Percentiles rank a stretch among this genome's conserved stretches.
These are phyloP conservation scores for Globodera rostochiensis DNA, from an alignment of 1,140 invertebrate species.

Conservation along the genomic window DNA sequence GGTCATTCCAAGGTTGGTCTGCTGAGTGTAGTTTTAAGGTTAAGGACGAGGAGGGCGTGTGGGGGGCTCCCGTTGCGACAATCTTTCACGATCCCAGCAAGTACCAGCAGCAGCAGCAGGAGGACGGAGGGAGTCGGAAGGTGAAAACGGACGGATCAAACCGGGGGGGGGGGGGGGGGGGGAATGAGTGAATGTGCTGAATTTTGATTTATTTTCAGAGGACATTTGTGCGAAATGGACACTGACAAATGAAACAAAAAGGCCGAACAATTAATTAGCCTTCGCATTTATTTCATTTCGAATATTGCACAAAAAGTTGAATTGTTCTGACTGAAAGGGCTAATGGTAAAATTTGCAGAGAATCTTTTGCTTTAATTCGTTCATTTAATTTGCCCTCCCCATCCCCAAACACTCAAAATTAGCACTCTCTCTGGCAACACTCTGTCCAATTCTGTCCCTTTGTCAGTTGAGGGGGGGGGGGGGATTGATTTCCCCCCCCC, in stretches of 20 bases:
- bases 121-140: neutral
- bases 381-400: neutral
- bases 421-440: neutral
- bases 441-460: slow-evolving; percentile 16
- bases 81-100: slow-evolving; percentile 23
- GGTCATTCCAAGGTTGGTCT: neutral
- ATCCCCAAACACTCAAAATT: neutral
- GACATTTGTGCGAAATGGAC: slow-evolving; percentile 1
- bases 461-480: neutral
- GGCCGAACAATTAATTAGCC: neutral
- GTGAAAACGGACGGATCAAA: neutral
- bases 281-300: too few relatives aligned
- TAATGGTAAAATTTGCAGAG: too few relatives aligned
- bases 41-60: neutral
- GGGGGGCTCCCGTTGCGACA: slow-evolving; percentile 5
- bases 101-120: neutral
- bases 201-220: slow-evolving; percentile 14
- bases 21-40: neutral
- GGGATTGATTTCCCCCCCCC: slow-evolving; percentile 24
- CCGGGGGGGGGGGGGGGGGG: neutral
- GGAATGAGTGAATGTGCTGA: neutral
- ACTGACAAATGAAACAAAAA: neutral
- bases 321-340: too few relatives aligned
- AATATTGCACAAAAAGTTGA: neutral
- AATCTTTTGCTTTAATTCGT: neutral